phyloP scores from a whole-genome alignment of 2,888 invertebrate species.

The Piscicola geometra region DNA sequence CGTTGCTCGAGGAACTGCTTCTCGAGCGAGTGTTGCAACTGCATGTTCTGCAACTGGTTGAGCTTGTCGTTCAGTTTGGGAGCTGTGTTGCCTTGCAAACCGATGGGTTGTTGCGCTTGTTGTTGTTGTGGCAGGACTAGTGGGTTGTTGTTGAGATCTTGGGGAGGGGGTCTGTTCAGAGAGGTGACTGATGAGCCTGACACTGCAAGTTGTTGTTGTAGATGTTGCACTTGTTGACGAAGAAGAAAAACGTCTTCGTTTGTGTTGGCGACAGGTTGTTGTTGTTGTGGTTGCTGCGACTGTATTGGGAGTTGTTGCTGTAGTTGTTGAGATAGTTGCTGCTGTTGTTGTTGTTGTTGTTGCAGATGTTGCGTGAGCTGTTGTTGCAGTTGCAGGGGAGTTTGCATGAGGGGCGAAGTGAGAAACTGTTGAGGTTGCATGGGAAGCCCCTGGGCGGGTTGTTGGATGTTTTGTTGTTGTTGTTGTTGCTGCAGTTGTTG shows the following conservation, averaged over 20 bases:
- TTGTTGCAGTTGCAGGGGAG: constrained; percentile 10
- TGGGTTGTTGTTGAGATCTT: too few relatives aligned
- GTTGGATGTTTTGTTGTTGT: background rate
- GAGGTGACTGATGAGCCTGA: too few relatives aligned
- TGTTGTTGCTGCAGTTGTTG: constrained; percentile 9
- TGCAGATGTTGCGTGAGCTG: background rate
- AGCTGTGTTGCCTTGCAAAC: background rate
- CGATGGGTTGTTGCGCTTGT: too few relatives aligned
- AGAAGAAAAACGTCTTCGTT: too few relatives aligned
- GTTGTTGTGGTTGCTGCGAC: background rate
- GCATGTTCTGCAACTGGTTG: constrained; percentile 12
- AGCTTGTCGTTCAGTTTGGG: background rate
- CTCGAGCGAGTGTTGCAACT: background rate
- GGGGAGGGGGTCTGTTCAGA: too few relatives aligned
- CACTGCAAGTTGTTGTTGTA: too few relatives aligned
- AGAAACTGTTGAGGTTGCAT: background rate
- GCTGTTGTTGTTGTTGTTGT: background rate
- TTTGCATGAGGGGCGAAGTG: background rate
- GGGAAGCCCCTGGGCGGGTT: background rate
- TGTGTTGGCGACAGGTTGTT: background rate
- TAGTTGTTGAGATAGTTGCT: background rate
- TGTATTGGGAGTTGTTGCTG: background rate
- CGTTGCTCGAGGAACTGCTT: constrained; percentile 17
- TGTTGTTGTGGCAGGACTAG: too few relatives aligned
- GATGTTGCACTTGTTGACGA: too few relatives aligned